Conservation (phyloP, 2,888 invertebrate genomes). For the Chalcosyrphus nemorum region DNA sequence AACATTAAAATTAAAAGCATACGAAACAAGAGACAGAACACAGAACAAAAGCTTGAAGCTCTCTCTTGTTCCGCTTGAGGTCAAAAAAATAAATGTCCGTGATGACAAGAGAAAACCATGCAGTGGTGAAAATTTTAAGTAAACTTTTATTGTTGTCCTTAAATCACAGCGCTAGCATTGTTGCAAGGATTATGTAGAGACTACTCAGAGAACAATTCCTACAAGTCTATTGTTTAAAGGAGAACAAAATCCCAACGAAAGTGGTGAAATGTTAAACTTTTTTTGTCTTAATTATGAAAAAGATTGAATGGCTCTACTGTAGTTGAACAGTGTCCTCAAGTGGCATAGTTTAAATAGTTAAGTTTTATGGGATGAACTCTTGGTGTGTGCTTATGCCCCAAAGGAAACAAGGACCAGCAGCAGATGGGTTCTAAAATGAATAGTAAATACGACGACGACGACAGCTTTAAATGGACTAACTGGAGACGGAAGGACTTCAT, state of each 20-base stretch:
- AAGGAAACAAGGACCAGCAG: background rate
- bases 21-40: background rate
- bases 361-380: slow-evolving; percentile 17
- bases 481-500: background rate
- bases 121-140: slow-evolving; percentile 14
- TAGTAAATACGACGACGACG: background rate
- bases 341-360: slow-evolving; percentile 30
- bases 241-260: slow-evolving; percentile 13
- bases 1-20: background rate
- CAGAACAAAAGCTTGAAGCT: background rate
- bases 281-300: slow-evolving; percentile 35
- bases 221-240: slow-evolving; percentile 7
- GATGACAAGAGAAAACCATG: background rate
- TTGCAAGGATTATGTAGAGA: background rate
- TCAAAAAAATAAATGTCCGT: no score
- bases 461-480: background rate
- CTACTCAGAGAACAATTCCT: background rate
- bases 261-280: slow-evolving; percentile 22
- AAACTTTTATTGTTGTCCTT: slow-evolving; percentile 18
- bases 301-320: slow-evolving; percentile 11
- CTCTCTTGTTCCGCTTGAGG: background rate
- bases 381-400: background rate
- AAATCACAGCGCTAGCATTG: slow-evolving; percentile 4
- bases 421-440: background rate
- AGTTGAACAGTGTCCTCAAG: slow-evolving; percentile 22